phyloP scores from a whole-genome alignment of 2,113 vertebrate species.

The Phalacrocorax aristotelis region DNA sequence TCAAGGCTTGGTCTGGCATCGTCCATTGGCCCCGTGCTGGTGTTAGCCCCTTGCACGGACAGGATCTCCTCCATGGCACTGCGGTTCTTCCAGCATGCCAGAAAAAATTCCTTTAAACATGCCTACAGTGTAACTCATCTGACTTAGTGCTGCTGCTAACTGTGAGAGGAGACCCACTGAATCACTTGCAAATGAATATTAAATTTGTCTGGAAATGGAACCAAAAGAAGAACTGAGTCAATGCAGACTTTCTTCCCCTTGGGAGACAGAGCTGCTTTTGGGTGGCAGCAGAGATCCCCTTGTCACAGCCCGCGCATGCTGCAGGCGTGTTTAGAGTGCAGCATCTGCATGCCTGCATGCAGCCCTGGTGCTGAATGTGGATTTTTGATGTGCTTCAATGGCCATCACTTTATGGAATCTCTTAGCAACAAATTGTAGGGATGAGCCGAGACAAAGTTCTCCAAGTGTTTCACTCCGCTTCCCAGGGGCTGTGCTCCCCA shows the following conservation, averaged over 20 bases:
- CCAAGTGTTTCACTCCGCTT: background rate
- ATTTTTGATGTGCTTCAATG: background rate
- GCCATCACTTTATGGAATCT: slow-evolving; percentile 6
- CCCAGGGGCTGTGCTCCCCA: background rate
- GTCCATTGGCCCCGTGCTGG: background rate
- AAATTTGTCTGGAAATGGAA: slow-evolving; percentile 36
- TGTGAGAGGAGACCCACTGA: slow-evolving; percentile 31
- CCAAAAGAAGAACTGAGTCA: background rate
- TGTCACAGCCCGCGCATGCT: background rate
- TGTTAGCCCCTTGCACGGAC: background rate
- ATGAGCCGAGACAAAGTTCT: slow-evolving; percentile 37
- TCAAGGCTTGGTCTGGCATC: background rate
- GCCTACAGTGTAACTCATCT: slow-evolving; percentile 7
- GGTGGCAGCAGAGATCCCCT: slow-evolving; percentile 34
- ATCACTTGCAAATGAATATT: slow-evolving; percentile 58
- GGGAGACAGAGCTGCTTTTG: slow-evolving; percentile 5
- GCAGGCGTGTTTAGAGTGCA: background rate
- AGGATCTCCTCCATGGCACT: background rate
- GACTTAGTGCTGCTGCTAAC: slow-evolving; percentile 16
- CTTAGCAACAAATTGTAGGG: slow-evolving; percentile 43
- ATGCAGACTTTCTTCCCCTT: background rate
- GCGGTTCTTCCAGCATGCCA: background rate
- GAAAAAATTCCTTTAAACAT: background rate
- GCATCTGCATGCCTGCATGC: slow-evolving; percentile 2
- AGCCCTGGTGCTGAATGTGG: background rate